Evolutionary conservation across 2,888 invertebrate species (phyloP), one percentile per base, ranked within the genome.

Genomic region (Neoscelio sp.): DNA sequence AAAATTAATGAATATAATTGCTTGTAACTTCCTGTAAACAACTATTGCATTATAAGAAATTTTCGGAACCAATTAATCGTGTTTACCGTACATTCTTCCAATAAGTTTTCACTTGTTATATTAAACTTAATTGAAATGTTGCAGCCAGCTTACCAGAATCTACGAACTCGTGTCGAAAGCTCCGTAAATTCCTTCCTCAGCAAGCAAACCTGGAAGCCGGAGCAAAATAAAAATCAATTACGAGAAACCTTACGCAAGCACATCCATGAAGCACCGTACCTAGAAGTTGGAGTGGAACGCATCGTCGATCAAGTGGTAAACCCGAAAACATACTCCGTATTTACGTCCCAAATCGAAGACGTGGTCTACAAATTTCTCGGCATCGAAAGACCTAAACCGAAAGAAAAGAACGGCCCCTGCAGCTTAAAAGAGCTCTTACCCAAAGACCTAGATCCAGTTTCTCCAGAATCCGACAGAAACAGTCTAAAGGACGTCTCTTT

Each of bases 251-350:
- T 99, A 1, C 92, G 98, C 48, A 96, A 96, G 87, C 96, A 97
- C 87, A 95, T 98, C 67, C 93, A 96, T 64, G 97, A 98, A 95
- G 96, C 96, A 62, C 96, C 96, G 42, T 97, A 96, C 90, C 91
- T 98, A 82, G 96, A 97, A 86, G 95, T 95, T 82, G 98, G 98
- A 5, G 96, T 98, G 1, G 97, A 98, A 89, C 94, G 98, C 82
- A 97, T 99, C 80, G 97, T 98, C 0, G 98, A 98, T 88, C 98
- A 99, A 92, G 97, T 98, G 0, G 97, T 98, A 0, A 97, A 97
- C 90, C 97, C 97, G 0, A 98, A 98, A 92, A 96, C 98, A 4
- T 94, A 95, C 80, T 94, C 96, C 1, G 94, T 96, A 7, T 97
- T 98, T 89, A 95, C 96, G 87, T 96, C 98, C 0, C 95, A 96